A percentile compares a stretch with the other conserved stretches of the same genome.
Conservation (phyloP, 1,140 invertebrate genomes). For the Drosophila lacteicornis region DNA sequence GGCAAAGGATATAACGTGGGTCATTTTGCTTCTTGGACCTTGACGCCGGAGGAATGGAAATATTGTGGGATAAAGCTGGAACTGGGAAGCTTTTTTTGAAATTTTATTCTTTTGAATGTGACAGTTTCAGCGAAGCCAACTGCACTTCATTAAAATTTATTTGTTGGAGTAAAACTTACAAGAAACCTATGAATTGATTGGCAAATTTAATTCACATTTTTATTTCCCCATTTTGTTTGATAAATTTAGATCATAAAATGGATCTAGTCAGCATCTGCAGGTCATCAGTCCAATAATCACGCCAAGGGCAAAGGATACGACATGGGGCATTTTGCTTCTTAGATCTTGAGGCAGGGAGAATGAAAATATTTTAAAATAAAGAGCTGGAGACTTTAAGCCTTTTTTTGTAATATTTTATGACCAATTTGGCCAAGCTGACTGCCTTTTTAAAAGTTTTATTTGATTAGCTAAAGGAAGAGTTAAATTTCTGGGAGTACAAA, state of each 20-base stretch:
- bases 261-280: slow-evolving; percentile 30
- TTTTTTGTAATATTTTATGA: neutral
- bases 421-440: neutral
- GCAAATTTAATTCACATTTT: too few relatives aligned
- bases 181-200: too few relatives aligned
- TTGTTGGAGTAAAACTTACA: too few relatives aligned
- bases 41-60: neutral
- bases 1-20: slow-evolving; percentile 57
- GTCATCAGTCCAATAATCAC: slow-evolving; percentile 53
- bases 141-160: too few relatives aligned
- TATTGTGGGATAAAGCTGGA: too few relatives aligned
- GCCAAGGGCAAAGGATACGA: slow-evolving; percentile 56
- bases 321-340: slow-evolving; percentile 40
- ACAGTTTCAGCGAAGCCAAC: too few relatives aligned
- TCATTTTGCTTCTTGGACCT: slow-evolving; percentile 28
- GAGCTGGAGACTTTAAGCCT: neutral
- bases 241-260: too few relatives aligned
- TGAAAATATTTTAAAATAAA: neutral
- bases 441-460: neutral
- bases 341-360: neutral
- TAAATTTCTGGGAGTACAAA: too few relatives aligned
- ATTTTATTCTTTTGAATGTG: too few relatives aligned
- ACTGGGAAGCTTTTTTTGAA: too few relatives aligned
- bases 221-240: too few relatives aligned
- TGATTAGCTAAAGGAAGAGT: neutral